A percentile compares a stretch with the other conserved stretches of the same genome.
Evolutionary conservation across 2,797 vertebrate genomes (phyloP).

Genomic region (Anguilla obscura): DNA sequence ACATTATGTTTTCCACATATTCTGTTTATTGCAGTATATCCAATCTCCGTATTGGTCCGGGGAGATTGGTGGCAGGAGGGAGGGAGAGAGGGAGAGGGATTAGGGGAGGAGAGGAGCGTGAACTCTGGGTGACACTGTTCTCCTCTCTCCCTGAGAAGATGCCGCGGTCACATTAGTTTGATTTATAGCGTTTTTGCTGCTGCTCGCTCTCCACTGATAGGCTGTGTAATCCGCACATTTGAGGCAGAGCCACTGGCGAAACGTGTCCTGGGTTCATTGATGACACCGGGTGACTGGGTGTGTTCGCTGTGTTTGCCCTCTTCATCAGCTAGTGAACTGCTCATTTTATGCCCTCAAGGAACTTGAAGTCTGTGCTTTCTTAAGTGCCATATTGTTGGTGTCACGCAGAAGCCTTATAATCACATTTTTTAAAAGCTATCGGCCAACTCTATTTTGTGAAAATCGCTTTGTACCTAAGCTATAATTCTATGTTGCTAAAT

Average conservation of each 20-base stretch:
- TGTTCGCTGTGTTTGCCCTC: neutral
- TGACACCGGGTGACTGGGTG: neutral
- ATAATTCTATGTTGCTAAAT: neutral
- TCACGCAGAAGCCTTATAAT: neutral
- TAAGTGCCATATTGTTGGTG: neutral
- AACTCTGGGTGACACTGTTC: slow-evolving; percentile 47
- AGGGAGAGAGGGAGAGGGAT: neutral
- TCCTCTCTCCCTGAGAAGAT: slow-evolving; percentile 44
- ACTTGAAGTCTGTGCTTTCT: neutral
- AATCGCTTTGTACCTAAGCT: neutral
- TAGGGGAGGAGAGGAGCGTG: slow-evolving; percentile 38
- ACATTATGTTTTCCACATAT: too few species aligned
- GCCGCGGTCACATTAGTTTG: slow-evolving; percentile 53
- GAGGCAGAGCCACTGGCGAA: neutral
- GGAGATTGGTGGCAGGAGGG: slow-evolving; percentile 24
- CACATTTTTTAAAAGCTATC: neutral
- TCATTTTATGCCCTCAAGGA: neutral
- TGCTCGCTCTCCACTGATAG: slow-evolving; percentile 37
- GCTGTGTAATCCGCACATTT: slow-evolving; percentile 45
- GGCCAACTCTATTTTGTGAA: neutral
- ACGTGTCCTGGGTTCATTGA: neutral
- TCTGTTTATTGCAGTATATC: neutral
- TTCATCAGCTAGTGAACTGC: neutral
- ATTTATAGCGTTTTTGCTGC: slow-evolving; percentile 46
- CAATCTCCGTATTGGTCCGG: neutral